Base-by-base conservation (phyloP, 2,888 invertebrate genomes). In the Coremacera marginata region DNA sequence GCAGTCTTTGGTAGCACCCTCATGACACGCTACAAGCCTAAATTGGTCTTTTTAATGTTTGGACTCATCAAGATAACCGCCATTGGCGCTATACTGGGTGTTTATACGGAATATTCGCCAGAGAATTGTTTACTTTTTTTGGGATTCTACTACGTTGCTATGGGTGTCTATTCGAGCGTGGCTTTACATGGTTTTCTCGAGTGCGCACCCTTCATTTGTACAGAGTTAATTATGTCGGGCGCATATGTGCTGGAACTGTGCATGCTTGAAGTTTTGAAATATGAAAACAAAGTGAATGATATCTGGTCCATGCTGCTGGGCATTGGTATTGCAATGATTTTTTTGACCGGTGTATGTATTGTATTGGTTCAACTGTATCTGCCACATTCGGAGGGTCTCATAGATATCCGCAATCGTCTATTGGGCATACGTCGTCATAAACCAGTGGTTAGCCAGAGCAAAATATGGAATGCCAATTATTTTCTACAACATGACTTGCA, bases 401-500 rank as follows among this genome's bases (percentile, higher is more conserved):
- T 87, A 1, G 87, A 87, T 71, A 82, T 86, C 9, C 83, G 87
- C 7, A 87, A 87, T 81, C 83, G 84, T 3, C 78, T 87, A 63
- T 75, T 87, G 77, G 87, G 87, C 71, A 82, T 87, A 22, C 80
- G 79, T 1, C 80, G 85, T 0, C 77, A 80, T 11, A 77, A 75
- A n/a, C 57, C 76, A 16, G 79, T 79, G 0, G 80, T 82, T 37
- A 82, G 81, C n/a, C 85, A 86, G 70, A 84, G 82, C 5, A 84
- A 84, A 25, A 83, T 87, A 65, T 87, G 84, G 84, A 83, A 83
- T 71, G 82, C 85, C 19, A 86, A 87, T 73, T 84, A 85, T 52
- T 86, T 85, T 37, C 78, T 86, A 8, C 82, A 82, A 70, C 86
- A 86, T 78, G 80, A 86, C 76, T 82, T 85, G 65, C 83, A 83